Evolutionary conservation across 2,797 vertebrate species (phyloP).

Genomic region (Enteromius paludinosus): DNA sequence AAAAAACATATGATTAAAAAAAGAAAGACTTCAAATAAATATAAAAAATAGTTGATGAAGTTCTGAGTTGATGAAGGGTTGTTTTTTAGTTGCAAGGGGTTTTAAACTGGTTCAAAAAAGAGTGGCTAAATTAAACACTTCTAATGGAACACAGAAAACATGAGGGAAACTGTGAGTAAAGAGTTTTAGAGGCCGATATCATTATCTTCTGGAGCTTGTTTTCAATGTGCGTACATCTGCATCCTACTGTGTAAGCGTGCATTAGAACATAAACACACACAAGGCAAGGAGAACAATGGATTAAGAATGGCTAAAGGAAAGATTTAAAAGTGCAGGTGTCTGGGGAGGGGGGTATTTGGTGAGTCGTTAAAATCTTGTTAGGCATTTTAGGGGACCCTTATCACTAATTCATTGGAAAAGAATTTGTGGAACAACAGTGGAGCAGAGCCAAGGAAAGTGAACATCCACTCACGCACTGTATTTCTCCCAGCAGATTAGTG

Average conservation of each 20-base stretch:
- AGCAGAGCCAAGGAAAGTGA: slow-evolving; percentile 56
- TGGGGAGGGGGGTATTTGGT: slow-evolving; percentile 17
- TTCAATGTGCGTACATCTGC: not conserved
- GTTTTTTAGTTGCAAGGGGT: not conserved
- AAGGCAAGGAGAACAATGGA: slow-evolving; percentile 22
- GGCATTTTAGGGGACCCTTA: slow-evolving; percentile 36
- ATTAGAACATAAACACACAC: not conserved
- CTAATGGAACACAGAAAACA: not conserved
- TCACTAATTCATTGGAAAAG: slow-evolving; percentile 46
- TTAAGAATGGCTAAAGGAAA: slow-evolving; percentile 16
- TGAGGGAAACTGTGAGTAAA: not conserved
- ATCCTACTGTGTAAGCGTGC: not conserved
- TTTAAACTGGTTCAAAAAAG: not conserved
- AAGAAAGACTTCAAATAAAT: too few relatives aligned
- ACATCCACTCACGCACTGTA: slow-evolving; percentile 29
- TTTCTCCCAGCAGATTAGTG: not conserved
- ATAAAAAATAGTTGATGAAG: not conserved
- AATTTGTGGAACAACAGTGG: slow-evolving; percentile 57
- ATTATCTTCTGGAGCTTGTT: slow-evolving; percentile 10
- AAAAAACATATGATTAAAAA: not conserved
- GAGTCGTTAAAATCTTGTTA: slow-evolving; percentile 49
- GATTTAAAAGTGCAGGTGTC: slow-evolving; percentile 34
- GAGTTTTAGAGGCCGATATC: slow-evolving; percentile 29
- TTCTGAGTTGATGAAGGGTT: not conserved
- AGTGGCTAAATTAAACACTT: not conserved